Percentiles rank a stretch among this genome's conserved stretches.
Conservation (phyloP, 2,113 vertebrate species). For the Eublepharis macularius region DNA sequence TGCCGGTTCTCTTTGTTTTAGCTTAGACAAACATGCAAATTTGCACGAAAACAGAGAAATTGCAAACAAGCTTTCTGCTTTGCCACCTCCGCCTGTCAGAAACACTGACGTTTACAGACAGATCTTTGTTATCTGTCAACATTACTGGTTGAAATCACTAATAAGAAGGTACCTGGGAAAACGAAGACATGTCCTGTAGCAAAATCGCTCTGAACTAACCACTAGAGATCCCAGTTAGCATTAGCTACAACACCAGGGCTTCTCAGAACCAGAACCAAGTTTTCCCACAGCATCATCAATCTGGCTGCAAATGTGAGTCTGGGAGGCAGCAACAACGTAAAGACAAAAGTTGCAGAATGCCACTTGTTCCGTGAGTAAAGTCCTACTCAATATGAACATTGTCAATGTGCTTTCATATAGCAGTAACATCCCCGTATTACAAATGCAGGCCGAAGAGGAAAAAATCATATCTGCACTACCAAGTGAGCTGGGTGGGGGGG, state of each 20-base stretch:
- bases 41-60: not conserved
- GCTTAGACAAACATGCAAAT: not conserved
- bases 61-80: too few species aligned
- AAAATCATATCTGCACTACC: too few species aligned
- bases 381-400: too few species aligned
- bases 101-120: not conserved
- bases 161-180: not conserved
- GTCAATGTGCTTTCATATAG: too few species aligned
- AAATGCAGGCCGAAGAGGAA: too few species aligned
- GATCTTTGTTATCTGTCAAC: not conserved
- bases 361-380: too few species aligned
- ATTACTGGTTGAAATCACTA: not conserved
- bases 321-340: not conserved
- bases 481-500: too few species aligned
- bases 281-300: not conserved
- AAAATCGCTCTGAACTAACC: not conserved
- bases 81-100: not conserved
- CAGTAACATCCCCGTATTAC: too few species aligned
- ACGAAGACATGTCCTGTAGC: not conserved
- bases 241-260: too few species aligned
- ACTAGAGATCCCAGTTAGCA: not conserved
- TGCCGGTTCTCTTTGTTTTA: slow-evolving; percentile 5
- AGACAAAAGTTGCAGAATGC: too few species aligned
- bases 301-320: not conserved
- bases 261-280: not conserved